Evolutionary conservation across 1,140 invertebrate species (phyloP), one percentile per base, ranked within the genome.

Genomic region (Anastrepha ludens): DNA sequence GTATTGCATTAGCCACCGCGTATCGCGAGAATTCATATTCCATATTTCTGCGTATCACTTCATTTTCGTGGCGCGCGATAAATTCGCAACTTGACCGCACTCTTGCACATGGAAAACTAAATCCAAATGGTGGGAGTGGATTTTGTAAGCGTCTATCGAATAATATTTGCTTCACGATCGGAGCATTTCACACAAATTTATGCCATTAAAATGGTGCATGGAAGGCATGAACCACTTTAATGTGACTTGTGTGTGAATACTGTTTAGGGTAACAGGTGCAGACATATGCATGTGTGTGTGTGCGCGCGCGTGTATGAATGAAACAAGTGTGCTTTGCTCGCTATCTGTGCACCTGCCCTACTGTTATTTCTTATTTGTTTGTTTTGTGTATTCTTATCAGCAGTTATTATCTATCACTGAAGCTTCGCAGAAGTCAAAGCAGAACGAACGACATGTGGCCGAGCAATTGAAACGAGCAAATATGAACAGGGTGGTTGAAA

Each of bases 311-410:
- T 44, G 2, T 70, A 39, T 70, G 13, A 70, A 70, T 11, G 29
- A 62, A 6, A 5, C 67, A 70, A 17, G 67, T 47, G 39, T 13
- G 20, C 65, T 41, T 11, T 11, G 29, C n/a, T 11, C 6, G 50
- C 50, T 11, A 39, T 47, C 67, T n/a, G 11, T 47, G 41, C 41
- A 44, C 65, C 65, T 70, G 29, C 29, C n/a, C 64, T 41, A 9
- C 65, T 9, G 65, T n/a, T 74, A 47, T 74, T 74, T 74, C 44
- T 8, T 62, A 62, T 62, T 17, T 62, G 15, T 62, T 62, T 62
- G 60, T n/a, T 62, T 67, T 74, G 15, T 41, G 47, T 74, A 13
- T 11, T 44, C 9, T 44, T 74, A 74, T 74, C 67, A 74, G 41
- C 39, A 5, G 41, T 41, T 74, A 15, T 39, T 70, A n/a, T 17